phyloP scores from a whole-genome alignment of 2,888 invertebrate species.

The Margaritifera margaritifera region DNA sequence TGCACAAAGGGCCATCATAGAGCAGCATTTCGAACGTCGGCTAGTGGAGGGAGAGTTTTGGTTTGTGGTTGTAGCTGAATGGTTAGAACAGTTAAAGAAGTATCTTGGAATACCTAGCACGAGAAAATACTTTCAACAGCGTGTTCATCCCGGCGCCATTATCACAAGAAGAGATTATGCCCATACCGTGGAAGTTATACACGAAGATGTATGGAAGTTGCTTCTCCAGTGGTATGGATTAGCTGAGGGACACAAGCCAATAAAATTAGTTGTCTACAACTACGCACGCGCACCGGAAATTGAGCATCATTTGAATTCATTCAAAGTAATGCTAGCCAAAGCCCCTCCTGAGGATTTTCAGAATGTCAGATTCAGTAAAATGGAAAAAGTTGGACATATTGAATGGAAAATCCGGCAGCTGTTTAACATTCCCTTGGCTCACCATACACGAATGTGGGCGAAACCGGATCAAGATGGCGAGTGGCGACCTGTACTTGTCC shows the following conservation, averaged over 20 bases:
- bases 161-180: slow-evolving; percentile 62
- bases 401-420: slow-evolving; percentile 63
- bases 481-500: slow-evolving; percentile 58
- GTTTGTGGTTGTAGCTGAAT: slow-evolving; percentile 66
- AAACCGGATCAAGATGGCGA: slow-evolving; percentile 61
- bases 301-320: slow-evolving; percentile 66
- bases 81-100: slow-evolving; percentile 65
- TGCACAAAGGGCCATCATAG: slow-evolving; percentile 60
- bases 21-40: slow-evolving; percentile 57
- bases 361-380: slow-evolving; percentile 65
- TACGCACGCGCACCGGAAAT: slow-evolving; percentile 63
- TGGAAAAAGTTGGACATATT: slow-evolving; percentile 67
- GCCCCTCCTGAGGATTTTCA: slow-evolving; percentile 62
- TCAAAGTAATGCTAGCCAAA: slow-evolving; percentile 60
- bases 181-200: slow-evolving; percentile 64
- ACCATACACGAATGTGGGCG: slow-evolving; percentile 61
- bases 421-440: slow-evolving; percentile 45
- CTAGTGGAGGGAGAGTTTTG: slow-evolving; percentile 66
- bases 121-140: slow-evolving; percentile 62
- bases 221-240: slow-evolving; percentile 65
- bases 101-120: slow-evolving; percentile 59
- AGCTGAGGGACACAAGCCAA: slow-evolving; percentile 63
- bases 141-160: slow-evolving; percentile 62
- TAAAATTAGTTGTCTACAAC: slow-evolving; percentile 64
- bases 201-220: slow-evolving; percentile 66